Evolutionary conservation across 2,888 invertebrate genomes (phyloP), one percentile per base, ranked within the genome.

Genomic region (Nesidiocoris tenuis): DNA sequence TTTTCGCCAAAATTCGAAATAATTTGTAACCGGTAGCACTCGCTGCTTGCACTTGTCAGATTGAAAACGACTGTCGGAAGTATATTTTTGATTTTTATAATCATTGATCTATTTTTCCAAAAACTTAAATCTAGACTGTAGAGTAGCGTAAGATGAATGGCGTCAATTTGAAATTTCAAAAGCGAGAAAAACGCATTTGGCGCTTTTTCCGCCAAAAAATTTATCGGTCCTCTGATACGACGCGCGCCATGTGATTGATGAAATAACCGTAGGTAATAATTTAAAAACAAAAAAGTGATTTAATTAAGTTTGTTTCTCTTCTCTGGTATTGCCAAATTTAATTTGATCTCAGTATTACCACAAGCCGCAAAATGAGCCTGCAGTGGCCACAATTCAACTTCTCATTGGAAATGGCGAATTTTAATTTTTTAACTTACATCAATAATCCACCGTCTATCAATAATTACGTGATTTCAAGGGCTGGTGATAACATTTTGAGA

Each of bases 21-120:
- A n/a, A n/a, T n/a, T n/a, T n/a, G n/a, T n/a, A n/a, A n/a, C n/a
- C n/a, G n/a, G n/a, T n/a, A n/a, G n/a, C n/a, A n/a, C n/a, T n/a
- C n/a, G n/a, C n/a, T n/a, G n/a, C n/a, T n/a, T n/a, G n/a, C 56
- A 21, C 39, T 39, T 39, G 24, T 61, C 39, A 71, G 25, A 24
- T 21, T 24, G 61, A 74, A 63, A 74, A 74, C 74, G 77, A 71
- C 75, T 70, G 77, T 68, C 59, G 16, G 57, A 57, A 57, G 24
- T 75, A 61, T 68, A 75, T 77, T 75, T 75, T 54, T 77, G 75
- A 74, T 63, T 72, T 77, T 77, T 77, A 77, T 77, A 75, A 64
- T 65, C 23, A 59, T 63, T 76, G 55, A 72, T 75, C 71, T 77
- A 67, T 77, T 75, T 70, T 77, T 77, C 65, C 72, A 61, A 65